phyloP scores from a whole-genome alignment of 1,140 invertebrate genomes.

The Mactra quadrangularis region DNA sequence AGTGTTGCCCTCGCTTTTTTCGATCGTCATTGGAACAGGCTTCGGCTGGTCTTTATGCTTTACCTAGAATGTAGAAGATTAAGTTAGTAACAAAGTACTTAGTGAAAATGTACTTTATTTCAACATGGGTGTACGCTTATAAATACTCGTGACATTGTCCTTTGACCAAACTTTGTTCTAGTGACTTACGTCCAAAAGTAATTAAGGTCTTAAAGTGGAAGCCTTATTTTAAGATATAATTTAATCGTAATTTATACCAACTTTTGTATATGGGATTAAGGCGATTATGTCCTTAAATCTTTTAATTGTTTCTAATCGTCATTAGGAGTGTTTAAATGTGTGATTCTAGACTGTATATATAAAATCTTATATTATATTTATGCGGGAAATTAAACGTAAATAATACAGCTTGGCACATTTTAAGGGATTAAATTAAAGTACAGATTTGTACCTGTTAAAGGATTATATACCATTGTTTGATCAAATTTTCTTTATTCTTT shows the following conservation, averaged over 20 bases:
- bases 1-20: too few relatives aligned
- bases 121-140: too few relatives aligned
- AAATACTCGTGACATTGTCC: too few relatives aligned
- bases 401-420: conserved; percentile 20
- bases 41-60: too few relatives aligned
- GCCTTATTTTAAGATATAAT: too few relatives aligned
- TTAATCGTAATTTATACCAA: neutral
- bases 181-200: too few relatives aligned
- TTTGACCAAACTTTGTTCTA: too few relatives aligned
- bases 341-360: conserved; percentile 42
- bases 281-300: conserved; percentile 48
- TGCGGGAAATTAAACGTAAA: conserved; percentile 19
- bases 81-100: too few relatives aligned
- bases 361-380: neutral
- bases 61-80: too few relatives aligned
- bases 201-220: too few relatives aligned
- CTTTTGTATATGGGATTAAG: conserved; percentile 31
- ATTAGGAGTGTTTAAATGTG: conserved; percentile 51
- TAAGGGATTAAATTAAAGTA: conserved; percentile 39
- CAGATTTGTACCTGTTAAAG: conserved; percentile 57
- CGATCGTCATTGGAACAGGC: too few relatives aligned
- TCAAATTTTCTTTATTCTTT: neutral
- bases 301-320: conserved; percentile 53
- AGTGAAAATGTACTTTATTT: too few relatives aligned
- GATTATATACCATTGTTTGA: conserved; percentile 32